Percentiles rank a stretch among this genome's conserved stretches.
Evolutionary conservation across 2,113 vertebrate genomes (phyloP).

Genomic region (Spilogale gracilis): DNA sequence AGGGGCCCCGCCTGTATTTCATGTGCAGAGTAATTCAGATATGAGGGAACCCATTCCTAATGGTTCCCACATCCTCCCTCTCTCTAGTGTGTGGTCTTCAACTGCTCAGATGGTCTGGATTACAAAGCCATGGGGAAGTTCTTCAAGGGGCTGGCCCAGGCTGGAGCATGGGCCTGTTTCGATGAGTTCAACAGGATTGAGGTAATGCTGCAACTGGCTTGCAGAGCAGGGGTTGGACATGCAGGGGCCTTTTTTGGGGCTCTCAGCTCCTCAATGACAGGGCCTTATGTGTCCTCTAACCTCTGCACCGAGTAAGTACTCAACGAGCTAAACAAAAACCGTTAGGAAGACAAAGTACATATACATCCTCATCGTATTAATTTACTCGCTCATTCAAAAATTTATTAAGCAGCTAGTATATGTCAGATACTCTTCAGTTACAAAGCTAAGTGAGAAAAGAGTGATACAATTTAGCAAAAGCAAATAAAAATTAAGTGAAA

Average conservation of each 20-base stretch:
- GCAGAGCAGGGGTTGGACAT: neutral
- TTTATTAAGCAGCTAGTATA: neutral
- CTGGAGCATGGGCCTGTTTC: slow-evolving; percentile 97
- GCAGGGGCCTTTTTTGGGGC: neutral
- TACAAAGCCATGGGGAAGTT: slow-evolving; percentile 99
- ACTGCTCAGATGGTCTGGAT: slow-evolving; percentile 96
- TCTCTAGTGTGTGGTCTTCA: slow-evolving; percentile 96
- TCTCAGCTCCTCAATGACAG: neutral
- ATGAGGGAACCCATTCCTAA: neutral
- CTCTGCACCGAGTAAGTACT: neutral
- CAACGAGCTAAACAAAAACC: slow-evolving; percentile 1
- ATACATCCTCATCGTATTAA: neutral
- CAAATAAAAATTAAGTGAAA: slow-evolving; percentile 28
- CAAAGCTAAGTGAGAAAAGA: neutral
- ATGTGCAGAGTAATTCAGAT: neutral
- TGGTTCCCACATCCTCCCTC: neutral
- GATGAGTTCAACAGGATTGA: slow-evolving; percentile 98
- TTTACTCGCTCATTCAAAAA: neutral
- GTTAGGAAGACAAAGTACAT: neutral
- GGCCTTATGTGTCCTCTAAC: neutral
- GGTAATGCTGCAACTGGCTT: slow-evolving; percentile 85
- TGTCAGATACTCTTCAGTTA: neutral
- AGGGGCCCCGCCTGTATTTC: neutral
- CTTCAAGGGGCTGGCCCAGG: slow-evolving; percentile 96
- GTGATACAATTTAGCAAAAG: neutral